A percentile compares a stretch with the other conserved stretches of the same genome.
These are phyloP conservation scores for Fregetta grallaria DNA, from an alignment of 2,113 vertebrate species.

Conservation along the genomic window DNA sequence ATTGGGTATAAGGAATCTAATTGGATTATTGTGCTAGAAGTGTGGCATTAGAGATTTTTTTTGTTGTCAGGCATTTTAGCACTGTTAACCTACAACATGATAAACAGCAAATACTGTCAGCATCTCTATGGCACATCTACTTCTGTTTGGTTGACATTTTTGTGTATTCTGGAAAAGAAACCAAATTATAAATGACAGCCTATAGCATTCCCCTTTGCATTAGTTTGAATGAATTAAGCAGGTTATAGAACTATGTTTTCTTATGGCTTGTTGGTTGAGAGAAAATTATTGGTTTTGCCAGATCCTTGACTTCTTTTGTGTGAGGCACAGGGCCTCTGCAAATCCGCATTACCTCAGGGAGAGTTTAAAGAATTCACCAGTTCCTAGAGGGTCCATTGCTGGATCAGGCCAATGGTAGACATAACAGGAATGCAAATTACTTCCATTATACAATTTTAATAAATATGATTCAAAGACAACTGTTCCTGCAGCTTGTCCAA, in stretches of 20 bases:
- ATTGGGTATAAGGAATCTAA: background rate
- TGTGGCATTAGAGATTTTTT: background rate
- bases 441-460: slow-evolving; percentile 47
- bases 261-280: background rate
- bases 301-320: background rate
- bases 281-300: background rate
- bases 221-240: background rate
- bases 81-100: background rate
- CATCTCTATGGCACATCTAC: background rate
- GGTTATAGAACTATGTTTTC: background rate
- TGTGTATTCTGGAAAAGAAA: background rate
- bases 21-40: background rate
- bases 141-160: background rate
- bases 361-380: background rate
- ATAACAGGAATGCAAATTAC: slow-evolving; percentile 35
- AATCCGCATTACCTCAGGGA: background rate
- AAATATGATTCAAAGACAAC: background rate
- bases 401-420: background rate
- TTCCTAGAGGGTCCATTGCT: background rate
- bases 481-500: background rate
- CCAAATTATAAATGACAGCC: background rate
- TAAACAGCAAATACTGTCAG: background rate
- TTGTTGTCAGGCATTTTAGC: background rate
- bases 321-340: background rate
- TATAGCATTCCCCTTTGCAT: background rate